Base-by-base conservation (phyloP, 2,888 invertebrate species). In the Epistrophe grossulariae region DNA sequence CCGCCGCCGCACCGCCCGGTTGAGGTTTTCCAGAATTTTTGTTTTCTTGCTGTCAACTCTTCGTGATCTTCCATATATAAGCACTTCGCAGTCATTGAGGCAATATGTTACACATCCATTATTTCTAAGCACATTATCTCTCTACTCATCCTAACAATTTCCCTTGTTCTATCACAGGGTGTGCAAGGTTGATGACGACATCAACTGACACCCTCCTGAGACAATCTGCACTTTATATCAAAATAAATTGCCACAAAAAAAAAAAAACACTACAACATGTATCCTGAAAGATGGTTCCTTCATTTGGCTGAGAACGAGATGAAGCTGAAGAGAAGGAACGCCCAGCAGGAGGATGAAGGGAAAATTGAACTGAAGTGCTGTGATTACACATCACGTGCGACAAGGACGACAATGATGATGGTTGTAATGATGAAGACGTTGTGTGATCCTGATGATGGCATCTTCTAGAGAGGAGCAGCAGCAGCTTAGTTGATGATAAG, bases 201-300 rank as follows among this genome's bases (percentile, higher is more conserved):
- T 83, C 79, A 71, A 79, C 76, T 87, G 87, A 87, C 87, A 87
- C 79, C 87, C 83, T 79, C 64, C 83, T 76, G 83, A 83, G 76
- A 87, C 83, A 87, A 87, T 87, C 87, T 87, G 79, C 87, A 87
- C 87, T 83, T 87, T 87, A 83, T 87, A 87, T 83, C 83, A 87
- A 76, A 87, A 87, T 87, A 87, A 83, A 87, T 87, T 87, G 72
- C 83, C 52, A 52, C 35, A 28, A 68, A 9, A 24, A 31, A 66
- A 19, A 62, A 73, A 3, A 52, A 52, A 4, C 19, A 15, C 52
- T 57, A 52, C 57, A 68, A 43, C 59, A 73, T 24, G 71, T 19
- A 50, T 50, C 50, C 50, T 50, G 45, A 48, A 64, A 45, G 68
- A 78, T 79, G 73, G 73, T 17, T 72, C 59, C 74, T 76, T 84